These are phyloP conservation scores for Trilocha varians DNA, from an alignment of 2,888 invertebrate genomes.

Conservation along the genomic window DNA sequence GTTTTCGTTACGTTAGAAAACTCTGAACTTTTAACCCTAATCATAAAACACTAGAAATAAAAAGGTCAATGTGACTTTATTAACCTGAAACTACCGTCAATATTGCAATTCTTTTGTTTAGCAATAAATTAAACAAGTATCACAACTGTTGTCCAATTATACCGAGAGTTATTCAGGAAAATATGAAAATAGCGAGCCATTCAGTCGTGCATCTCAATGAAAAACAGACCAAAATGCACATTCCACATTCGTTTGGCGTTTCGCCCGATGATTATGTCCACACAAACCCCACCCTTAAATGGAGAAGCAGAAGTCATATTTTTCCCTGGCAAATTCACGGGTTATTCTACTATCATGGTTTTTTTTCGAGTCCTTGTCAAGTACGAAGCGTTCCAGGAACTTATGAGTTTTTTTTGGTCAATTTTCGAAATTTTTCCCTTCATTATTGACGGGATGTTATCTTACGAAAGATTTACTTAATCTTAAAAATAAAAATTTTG, in stretches of 20 bases:
- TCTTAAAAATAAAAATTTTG: no score
- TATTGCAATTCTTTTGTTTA: background rate
- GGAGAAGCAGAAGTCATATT: background rate
- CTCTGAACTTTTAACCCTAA: no score
- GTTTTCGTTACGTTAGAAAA: no score
- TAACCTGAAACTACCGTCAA: no score
- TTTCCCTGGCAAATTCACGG: background rate
- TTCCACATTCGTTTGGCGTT: conserved; percentile 42
- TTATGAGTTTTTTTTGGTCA: no score
- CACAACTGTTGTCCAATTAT: background rate
- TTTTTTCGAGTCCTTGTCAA: conserved; percentile 8
- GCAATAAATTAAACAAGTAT: background rate
- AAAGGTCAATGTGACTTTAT: no score
- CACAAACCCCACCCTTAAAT: conserved; percentile 7
- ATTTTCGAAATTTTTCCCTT: no score
- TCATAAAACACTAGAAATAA: no score
- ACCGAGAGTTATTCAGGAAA: background rate
- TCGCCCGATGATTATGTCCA: conserved; percentile 20
- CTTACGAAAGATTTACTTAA: no score
- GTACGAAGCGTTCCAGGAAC: conserved; percentile 4
- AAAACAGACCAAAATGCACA: conserved; percentile 48
- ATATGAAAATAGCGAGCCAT: conserved; percentile 17
- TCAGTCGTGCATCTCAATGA: conserved; percentile 36
- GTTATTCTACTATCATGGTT: background rate
- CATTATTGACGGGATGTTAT: no score